Evolutionary conservation across 2,113 vertebrate species (phyloP).

Genomic region (Bos javanicus): DNA sequence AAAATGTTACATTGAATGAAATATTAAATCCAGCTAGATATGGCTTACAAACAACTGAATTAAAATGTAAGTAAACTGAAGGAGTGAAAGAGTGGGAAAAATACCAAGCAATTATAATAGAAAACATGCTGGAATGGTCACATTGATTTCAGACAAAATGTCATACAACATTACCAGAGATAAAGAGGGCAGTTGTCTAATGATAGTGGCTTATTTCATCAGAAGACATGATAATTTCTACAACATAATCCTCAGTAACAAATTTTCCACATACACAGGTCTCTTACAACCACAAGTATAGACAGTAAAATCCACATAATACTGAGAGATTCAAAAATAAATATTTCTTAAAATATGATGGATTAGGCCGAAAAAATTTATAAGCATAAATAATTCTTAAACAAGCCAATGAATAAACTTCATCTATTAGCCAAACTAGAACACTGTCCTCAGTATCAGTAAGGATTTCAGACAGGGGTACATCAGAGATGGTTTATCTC

Average conservation of each 20-base stretch:
- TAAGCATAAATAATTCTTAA: background rate
- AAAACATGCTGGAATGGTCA: background rate
- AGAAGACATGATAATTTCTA: background rate
- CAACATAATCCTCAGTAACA: background rate
- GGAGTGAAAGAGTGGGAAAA: background rate
- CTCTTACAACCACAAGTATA: background rate
- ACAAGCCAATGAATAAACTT: background rate
- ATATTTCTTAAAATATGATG: background rate
- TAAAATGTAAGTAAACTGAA: background rate
- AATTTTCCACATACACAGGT: background rate
- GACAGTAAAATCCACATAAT: background rate
- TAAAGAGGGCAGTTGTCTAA: background rate
- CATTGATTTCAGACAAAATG: background rate
- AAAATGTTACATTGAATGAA: background rate
- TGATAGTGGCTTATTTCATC: background rate
- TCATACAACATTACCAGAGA: background rate
- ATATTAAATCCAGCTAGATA: background rate
- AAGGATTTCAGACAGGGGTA: background rate
- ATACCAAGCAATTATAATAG: background rate
- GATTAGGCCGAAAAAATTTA: background rate
- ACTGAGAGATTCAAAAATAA: background rate
- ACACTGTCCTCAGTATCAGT: background rate
- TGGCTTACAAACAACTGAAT: background rate
- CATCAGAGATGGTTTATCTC: background rate
- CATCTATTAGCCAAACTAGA: background rate